Evolutionary conservation across 2,888 invertebrate genomes (phyloP), one percentile per base, ranked within the genome.

Genomic region (Kuschelorhynchus macadamiae): DNA sequence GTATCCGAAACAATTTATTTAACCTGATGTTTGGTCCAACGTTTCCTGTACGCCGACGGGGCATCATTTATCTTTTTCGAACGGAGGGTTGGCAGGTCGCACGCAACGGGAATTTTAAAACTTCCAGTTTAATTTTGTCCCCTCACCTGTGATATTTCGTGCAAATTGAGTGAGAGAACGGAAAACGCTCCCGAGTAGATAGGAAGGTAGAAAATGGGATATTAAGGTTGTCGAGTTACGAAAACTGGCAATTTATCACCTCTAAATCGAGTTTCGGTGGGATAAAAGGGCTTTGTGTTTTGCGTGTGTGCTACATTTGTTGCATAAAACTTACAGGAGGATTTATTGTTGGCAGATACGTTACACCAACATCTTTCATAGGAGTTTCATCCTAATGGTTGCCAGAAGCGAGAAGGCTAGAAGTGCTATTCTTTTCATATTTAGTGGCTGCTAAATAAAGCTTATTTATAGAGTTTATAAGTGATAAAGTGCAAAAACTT

Each of bases 91-190:
- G 67, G 59, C 67, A 53, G 62, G 56, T 57, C 44, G 59, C 41
- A 64, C 63, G 63, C 68, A 63, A 59, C 53, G 63, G 68, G 68
- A 68, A 68, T 63, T 68, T 68, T 68, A 69, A 69, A 70, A 70
- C 60, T 53, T 70, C 70, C 32, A 70, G 61, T 66, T 66, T 70
- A 70, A 70, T 70, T 70, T 65, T 56, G 61, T 47, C 60, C 47
- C 65, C 66, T 66, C 70, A 66, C 65, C 65, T 66, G 65, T 65
- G 70, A 60, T 60, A 55, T 59, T 59, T 50, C 53, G 59, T 55
- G 64, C 60, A 56, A 65, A 65, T 70, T 70, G 64, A 70, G 70
- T 60, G 70, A 60, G 64, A 63, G 56, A 63, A 53, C 50, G 56
- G 57, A 64, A 49, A 64, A 59, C 41, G 69, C 60, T 55, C 46